phyloP scores from a whole-genome alignment of 2,888 invertebrate genomes.

The Bruchidius siliquastri region DNA sequence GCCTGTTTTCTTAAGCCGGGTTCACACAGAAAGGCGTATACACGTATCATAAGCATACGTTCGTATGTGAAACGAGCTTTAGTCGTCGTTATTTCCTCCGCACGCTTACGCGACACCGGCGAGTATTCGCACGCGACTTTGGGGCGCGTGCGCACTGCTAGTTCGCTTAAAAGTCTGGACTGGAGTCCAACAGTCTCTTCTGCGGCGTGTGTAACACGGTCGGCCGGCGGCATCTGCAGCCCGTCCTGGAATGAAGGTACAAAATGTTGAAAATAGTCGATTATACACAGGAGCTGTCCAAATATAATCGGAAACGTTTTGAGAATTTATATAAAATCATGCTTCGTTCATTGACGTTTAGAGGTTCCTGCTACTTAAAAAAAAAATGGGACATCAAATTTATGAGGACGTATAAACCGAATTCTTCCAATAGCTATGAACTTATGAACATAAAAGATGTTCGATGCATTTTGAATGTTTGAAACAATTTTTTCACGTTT shows the following conservation, averaged over 20 bases:
- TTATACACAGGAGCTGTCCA: no score
- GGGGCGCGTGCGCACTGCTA: conserved; percentile 7
- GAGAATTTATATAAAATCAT: no score
- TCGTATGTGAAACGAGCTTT: neutral
- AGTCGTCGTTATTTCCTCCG: neutral
- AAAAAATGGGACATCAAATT: no score
- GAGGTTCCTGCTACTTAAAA: no score
- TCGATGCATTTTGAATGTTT: no score
- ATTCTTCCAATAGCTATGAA: no score
- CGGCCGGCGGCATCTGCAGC: conserved; percentile 70
- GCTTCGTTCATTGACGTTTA: no score
- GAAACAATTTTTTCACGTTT: no score
- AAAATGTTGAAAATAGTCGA: no score
- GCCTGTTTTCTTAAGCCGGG: neutral
- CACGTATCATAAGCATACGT: neutral
- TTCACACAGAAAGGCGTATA: neutral
- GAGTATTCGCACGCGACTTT: neutral
- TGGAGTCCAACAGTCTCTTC: conserved; percentile 53
- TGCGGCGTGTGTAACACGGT: conserved; percentile 51
- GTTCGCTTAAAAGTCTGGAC: conserved; percentile 47
- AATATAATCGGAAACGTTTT: no score
- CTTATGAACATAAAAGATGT: no score
- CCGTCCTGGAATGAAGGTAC: conserved; percentile 53
- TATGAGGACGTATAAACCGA: no score
- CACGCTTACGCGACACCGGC: neutral